Conservation (phyloP, 2,797 vertebrate genomes). For the Lagocephalus sceleratus region DNA sequence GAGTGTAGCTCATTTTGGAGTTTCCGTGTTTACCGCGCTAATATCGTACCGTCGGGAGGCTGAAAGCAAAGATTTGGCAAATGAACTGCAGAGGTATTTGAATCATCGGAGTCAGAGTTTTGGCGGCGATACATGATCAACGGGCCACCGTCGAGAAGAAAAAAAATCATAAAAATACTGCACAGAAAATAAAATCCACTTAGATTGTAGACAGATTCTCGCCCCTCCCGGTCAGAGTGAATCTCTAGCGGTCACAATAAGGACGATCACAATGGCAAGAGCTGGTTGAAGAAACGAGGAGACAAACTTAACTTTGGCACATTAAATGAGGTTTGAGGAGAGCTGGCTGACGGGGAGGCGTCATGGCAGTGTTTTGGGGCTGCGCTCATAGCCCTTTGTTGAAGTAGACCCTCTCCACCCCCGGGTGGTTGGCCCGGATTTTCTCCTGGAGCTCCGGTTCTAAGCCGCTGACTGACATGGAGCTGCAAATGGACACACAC, state of each 20-base stretch:
- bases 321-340: slow-evolving; percentile 56
- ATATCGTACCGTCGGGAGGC: slow-evolving; percentile 35
- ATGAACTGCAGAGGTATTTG: slow-evolving; percentile 36
- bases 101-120: slow-evolving; percentile 23
- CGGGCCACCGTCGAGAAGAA: slow-evolving; percentile 29
- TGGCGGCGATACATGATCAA: slow-evolving; percentile 34
- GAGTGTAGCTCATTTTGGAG: slow-evolving; percentile 36
- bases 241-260: slow-evolving; percentile 43
- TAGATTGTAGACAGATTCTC: slow-evolving; percentile 23
- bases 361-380: slow-evolving; percentile 57
- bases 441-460: slow-evolving; percentile 90
- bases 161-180: too few species aligned
- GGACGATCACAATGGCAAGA: slow-evolving; percentile 52
- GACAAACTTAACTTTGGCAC: slow-evolving; percentile 79
- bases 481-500: slow-evolving; percentile 70
- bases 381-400: slow-evolving; percentile 93
- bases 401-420: slow-evolving; percentile 89
- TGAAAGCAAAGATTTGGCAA: slow-evolving; percentile 58
- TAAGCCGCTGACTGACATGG: slow-evolving; percentile 88
- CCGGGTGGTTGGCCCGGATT: slow-evolving; percentile 81
- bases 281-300: slow-evolving; percentile 45
- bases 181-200: slow-evolving; percentile 35
- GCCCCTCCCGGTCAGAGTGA: slow-evolving; percentile 29
- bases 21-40: slow-evolving; percentile 10
- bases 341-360: slow-evolving; percentile 42